Base-by-base conservation (phyloP, 1,140 invertebrate species). In the Schmidtea mediterranea region DNA sequence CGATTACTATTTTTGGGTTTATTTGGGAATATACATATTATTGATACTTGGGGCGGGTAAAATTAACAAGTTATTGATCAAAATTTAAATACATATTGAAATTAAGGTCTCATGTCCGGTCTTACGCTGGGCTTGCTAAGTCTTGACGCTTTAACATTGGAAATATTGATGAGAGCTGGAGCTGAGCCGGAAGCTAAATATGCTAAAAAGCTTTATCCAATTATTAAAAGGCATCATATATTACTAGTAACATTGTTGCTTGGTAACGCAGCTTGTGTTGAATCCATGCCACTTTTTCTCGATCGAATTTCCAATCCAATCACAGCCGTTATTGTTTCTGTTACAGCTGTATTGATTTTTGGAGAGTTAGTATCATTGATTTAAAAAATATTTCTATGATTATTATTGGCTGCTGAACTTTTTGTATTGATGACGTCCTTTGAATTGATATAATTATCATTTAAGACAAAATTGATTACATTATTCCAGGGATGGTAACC, bases 231-330 rank as follows among this genome's bases (percentile, higher is more conserved):
- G 16, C 62, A 63, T 46, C 62, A 65, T 52, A 43, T 62, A 1
- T 49, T 65, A 12, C 51, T 65, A 21, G 61, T 65, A 1, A 63
- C 63, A 0, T 49, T 65, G 32, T 51, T 65, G 13, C 52, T 65
- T 47, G 56, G 55, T 6, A 65, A 65, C 55, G 59, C 62, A 26
- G 57, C 49, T 26, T 56, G 57, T n/a, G 61, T 65, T 3, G 63
- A 65, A 52, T 54, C 61, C 15, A 62, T 65, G 61, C 63, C 63
- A 26, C 57, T 65, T n/a, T 65, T 61, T 48, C 45, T 65, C 32
- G 61, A 64, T 48, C 46, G 54, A 18, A 55, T 64, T 2, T 63
- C 60, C 0, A 54, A 58, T 48, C 61, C 61, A 18, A 47, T 63
- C 12, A 59, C 54, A 40, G 62, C 63, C 5, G 57, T 64, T 47